Evolutionary conservation across 2,113 vertebrate species (phyloP).

Genomic region (Pimephales promelas): DNA sequence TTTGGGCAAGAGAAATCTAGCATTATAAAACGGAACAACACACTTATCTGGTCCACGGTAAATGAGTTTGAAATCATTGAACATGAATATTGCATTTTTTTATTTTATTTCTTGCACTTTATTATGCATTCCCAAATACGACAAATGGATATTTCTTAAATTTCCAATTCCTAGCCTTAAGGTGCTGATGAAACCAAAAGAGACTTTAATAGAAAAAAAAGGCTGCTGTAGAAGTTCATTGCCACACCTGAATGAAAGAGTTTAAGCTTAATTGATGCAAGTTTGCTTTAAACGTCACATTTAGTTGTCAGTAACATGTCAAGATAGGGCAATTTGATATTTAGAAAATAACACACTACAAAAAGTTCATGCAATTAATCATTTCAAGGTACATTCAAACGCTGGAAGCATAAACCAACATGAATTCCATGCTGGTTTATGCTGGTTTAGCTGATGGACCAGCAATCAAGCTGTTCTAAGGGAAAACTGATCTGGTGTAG

Average conservation of each 20-base stretch:
- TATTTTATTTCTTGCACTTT: slow-evolving; percentile 24
- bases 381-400: too few relatives aligned
- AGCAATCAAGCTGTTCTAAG: too few relatives aligned
- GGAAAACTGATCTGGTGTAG: too few relatives aligned
- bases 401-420: background rate
- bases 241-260: slow-evolving; percentile 16
- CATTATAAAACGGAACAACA: slow-evolving; percentile 68
- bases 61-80: slow-evolving; percentile 68
- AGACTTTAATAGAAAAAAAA: slow-evolving; percentile 28
- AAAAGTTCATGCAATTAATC: background rate
- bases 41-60: slow-evolving; percentile 63
- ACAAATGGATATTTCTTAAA: slow-evolving; percentile 44
- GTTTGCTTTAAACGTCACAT: background rate
- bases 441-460: too few relatives aligned
- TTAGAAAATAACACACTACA: background rate
- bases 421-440: too few relatives aligned
- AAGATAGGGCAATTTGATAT: background rate
- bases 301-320: background rate
- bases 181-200: slow-evolving; percentile 41
- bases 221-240: slow-evolving; percentile 6
- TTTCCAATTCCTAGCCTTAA: slow-evolving; percentile 43
- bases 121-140: slow-evolving; percentile 52
- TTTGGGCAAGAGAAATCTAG: slow-evolving; percentile 63
- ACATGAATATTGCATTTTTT: slow-evolving; percentile 70
- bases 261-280: background rate